Evolutionary conservation across 2,797 vertebrate species (phyloP).

Genomic region (Tapera naevia): DNA sequence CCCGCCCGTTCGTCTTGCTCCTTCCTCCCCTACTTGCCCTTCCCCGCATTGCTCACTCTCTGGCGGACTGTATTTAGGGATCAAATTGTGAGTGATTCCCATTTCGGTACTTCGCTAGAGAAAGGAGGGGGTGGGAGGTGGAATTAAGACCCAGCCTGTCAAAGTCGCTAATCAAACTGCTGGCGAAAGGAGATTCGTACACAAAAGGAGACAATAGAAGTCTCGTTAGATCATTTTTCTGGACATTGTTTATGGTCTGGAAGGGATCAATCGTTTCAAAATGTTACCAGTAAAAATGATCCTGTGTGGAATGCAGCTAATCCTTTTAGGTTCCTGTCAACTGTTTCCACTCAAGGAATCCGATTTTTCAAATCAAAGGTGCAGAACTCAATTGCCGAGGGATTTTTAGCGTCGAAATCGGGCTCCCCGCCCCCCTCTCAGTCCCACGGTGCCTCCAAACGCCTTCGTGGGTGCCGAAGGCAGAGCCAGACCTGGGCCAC

Average conservation of each 20-base stretch:
- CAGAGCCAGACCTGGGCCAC: background rate
- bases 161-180: slow-evolving; percentile 32
- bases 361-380: slow-evolving; percentile 80
- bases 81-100: background rate
- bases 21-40: background rate
- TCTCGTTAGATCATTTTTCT: slow-evolving; percentile 78
- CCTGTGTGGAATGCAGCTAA: slow-evolving; percentile 81
- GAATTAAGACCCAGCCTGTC: slow-evolving; percentile 26
- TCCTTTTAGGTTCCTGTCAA: slow-evolving; percentile 81
- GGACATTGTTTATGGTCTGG: slow-evolving; percentile 74
- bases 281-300: slow-evolving; percentile 81
- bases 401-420: slow-evolving; percentile 60
- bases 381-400: slow-evolving; percentile 72
- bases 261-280: slow-evolving; percentile 78
- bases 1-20: background rate
- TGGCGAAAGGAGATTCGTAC: slow-evolving; percentile 44
- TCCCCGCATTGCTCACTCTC: background rate
- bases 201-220: slow-evolving; percentile 71
- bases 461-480: background rate
- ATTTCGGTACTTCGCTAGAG: background rate
- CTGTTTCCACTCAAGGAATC: slow-evolving; percentile 78
- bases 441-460: background rate
- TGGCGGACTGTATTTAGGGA: background rate
- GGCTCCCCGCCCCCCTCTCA: background rate
- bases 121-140: background rate